A percentile compares a stretch with the other conserved stretches of the same genome.
Conservation (phyloP, 2,113 vertebrate genomes). For the Neolamprologus hecqui region DNA sequence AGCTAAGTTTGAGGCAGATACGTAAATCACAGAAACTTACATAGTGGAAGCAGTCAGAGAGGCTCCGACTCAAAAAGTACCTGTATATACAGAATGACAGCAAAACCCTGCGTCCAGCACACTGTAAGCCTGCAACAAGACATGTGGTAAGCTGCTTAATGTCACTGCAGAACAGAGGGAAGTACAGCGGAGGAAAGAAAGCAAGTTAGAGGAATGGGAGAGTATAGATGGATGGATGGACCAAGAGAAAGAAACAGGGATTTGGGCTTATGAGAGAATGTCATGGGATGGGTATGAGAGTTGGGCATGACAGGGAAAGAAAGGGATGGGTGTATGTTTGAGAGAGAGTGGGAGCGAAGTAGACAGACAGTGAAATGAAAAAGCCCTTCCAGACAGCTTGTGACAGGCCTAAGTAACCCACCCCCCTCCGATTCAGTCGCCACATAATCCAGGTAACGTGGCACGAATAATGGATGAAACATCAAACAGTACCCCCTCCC, state of each 20-base stretch:
- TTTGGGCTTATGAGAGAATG: conserved; percentile 28
- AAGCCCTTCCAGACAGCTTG: conserved; percentile 32
- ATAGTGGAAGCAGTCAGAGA: neutral
- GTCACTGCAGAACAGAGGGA: conserved; percentile 51
- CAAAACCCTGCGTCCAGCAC: conserved; percentile 47
- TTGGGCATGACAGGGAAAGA: conserved; percentile 17
- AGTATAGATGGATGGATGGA: conserved; percentile 4
- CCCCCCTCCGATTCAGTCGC: neutral
- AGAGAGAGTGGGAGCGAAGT: neutral
- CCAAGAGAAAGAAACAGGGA: conserved; percentile 2
- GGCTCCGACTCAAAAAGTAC: conserved; percentile 54
- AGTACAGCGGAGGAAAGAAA: neutral
- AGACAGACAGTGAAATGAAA: conserved; percentile 33
- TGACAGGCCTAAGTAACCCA: conserved; percentile 50
- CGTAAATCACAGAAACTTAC: neutral
- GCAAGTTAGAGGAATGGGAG: neutral
- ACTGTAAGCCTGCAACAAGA: conserved; percentile 52
- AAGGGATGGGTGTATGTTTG: conserved; percentile 4
- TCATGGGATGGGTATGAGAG: conserved; percentile 14
- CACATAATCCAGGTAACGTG: conserved; percentile 62
- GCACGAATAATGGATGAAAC: conserved; percentile 54
- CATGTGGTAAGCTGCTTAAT: conserved; percentile 61
- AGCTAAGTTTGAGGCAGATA: conserved; percentile 1
- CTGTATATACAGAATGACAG: conserved; percentile 60
- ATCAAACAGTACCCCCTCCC: conserved; percentile 33